Base-by-base conservation (phyloP, 2,888 invertebrate genomes). In the Fabriciana adippe region DNA sequence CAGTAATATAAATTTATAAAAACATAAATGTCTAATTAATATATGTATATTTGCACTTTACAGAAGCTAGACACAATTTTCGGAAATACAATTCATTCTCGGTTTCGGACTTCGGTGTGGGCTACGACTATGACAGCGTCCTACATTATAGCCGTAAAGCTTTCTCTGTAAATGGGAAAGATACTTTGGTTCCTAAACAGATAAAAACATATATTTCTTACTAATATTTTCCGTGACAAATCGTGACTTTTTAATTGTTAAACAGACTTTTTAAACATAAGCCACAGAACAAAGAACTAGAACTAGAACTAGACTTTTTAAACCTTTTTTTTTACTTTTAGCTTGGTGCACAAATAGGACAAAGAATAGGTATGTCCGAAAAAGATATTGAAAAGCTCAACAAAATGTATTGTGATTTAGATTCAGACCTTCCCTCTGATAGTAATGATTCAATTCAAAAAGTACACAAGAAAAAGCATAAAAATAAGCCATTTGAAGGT, bases 81-180 rank as follows among this genome's bases (percentile, higher is more conserved):
- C 94, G 94, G 71, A 96, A 96, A 83, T 95, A 96, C 81, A 93
- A 94, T 68, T 89, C 92, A 62, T 92, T 93, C 64, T 88, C 93
- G 26, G 94, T 96, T 51, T 94, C 95, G 6, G 95, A 95, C 81
- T 95, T 94, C 78, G 94, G 94, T 15, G 93, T 95, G 54, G 92
- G 92, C 15, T 96, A 96, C 79, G 96, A 96, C 87, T 96, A 96
- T 78, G 93, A 93, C 67, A 96, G 96, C 81, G 94, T 96, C 45
- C 94, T 96, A 93, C 96, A 96, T 81, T 96, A 96, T 79, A 94
- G 95, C 74, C 92, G 93, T 53, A 90, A 93, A 74, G 96, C 95
- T 60, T 96, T 96, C 85, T 94, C 96, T 41, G 92, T 92, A 76
- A 95, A 96, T 81, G 95, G 94, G 6, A 86, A 94, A 81, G 92